Evolutionary conservation across 2,888 invertebrate species (phyloP), one percentile per base, ranked within the genome.

Genomic region (Argyra leucocephala): DNA sequence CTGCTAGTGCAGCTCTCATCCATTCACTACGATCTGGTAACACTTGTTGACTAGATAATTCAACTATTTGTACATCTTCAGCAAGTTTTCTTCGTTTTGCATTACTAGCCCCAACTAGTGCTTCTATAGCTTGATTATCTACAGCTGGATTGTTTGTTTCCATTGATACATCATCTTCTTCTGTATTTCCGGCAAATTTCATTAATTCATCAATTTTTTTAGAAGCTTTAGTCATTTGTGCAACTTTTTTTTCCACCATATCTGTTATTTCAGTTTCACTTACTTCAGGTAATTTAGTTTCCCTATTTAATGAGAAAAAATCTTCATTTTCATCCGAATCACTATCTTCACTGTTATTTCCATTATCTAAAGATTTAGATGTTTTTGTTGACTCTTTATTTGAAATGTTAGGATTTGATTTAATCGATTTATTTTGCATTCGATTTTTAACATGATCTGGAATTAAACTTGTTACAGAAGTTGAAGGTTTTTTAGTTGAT

Each of bases 21-120:
- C 91, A 91, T 74, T 91, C 86, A 18, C 88, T 85, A n/a, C 88
- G 86, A 68, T 91, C 89, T 0, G 89, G 88, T 69, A 91, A 79
- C 0, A 93, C 88, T 73, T 92, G 89, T 70, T 88, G 86, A 62
- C 91, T 90, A 69, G 88, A 87, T 1, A 94, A 88, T 73, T 95
- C 91, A 21, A 94, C 88, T 65, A 95, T 84, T 73, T 91, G 86
- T 63, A 88, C 85, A 37, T 84, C 82, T 64, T 74, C 70, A 4
- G 73, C 68, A 63, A 74, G 72, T 64, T 73, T 71, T 67, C 83
- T 84, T 2, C 85, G 76, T 4, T 70, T 69, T 15, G 82, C 83
- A 1, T 84, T 85, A 36, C 83, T 82, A 22, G 85, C 78, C 0
- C 91, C 91, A 69, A 88, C 86, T 15, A 92, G 78, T 68, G 88